A percentile compares a stretch with the other conserved stretches of the same genome.
These are phyloP conservation scores for Leucophenga maculata DNA, from an alignment of 2,888 invertebrate genomes.

Conservation along the genomic window DNA sequence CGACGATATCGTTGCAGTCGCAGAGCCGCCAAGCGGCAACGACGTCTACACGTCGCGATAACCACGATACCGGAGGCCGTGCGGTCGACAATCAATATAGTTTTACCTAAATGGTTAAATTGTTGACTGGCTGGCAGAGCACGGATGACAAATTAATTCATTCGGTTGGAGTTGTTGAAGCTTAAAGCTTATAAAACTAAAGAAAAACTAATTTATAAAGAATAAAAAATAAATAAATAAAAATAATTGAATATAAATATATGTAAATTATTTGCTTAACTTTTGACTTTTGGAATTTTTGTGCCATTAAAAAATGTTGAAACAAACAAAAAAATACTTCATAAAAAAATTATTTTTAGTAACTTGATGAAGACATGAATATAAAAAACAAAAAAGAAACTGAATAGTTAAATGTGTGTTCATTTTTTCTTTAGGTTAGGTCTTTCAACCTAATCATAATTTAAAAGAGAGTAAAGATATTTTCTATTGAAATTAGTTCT, in stretches of 20 bases:
- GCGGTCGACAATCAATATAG: conserved; percentile 91
- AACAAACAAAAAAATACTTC: background rate
- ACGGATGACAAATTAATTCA: background rate
- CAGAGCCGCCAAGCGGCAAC: conserved; percentile 33
- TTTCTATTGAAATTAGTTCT: background rate
- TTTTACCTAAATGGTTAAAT: conserved; percentile 75
- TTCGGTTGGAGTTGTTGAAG: no score
- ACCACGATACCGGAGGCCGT: conserved; percentile 69
- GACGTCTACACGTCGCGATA: conserved; percentile 29
- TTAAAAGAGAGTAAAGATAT: conserved; percentile 1
- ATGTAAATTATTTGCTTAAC: conserved; percentile 14
- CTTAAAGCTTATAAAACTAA: no score
- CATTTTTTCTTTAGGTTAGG: conserved; percentile 45
- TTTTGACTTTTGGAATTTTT: conserved; percentile 21
- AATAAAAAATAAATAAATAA: background rate
- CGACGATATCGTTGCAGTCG: conserved; percentile 61
- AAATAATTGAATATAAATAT: background rate
- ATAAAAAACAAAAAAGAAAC: background rate
- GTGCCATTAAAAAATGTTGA: conserved; percentile 15
- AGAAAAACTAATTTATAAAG: background rate
- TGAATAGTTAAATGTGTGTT: conserved; percentile 62
- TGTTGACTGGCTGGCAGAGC: background rate
- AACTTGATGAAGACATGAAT: conserved; percentile 14
- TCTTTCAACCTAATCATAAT: background rate
- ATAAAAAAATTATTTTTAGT: conserved; percentile 19